Evolutionary conservation across 1,140 invertebrate genomes (phyloP), one percentile per base, ranked within the genome.

Genomic region (Aphis craccivora): DNA sequence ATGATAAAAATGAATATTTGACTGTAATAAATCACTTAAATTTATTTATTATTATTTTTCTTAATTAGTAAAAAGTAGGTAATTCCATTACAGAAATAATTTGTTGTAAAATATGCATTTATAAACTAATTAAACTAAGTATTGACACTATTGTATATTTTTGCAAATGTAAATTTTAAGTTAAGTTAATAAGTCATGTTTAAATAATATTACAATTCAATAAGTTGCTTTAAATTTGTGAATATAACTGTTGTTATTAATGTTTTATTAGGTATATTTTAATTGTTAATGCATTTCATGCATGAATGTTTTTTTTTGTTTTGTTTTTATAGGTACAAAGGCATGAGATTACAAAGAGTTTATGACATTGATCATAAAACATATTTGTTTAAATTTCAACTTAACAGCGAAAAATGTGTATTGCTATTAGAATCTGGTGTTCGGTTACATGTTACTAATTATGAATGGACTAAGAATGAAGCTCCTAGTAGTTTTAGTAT

Each of bases 311-410:
- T 94, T 94, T 94, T 93, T 84, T 93, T 92, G 91, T 93, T 94
- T 94, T 94, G 93, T 94, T 94, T 95, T 96, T 93, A n/a, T 95
- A 99, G 98, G 94, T 96, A 98, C 93, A 95, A 98, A 94, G 98
- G 99, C 48, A 97, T 99, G 97, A 96, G 99, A 95, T 98, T 99
- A 1, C 98, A 98, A 95, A 99, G 99, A 96, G 97, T 99, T 35
- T 99, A 99, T 96, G 99, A 99, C 95, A 97, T 99, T 93, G 99
- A 99, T 95, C 97, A 98, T 95, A 99, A 98, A 95, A 99, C 98
- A 0, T 99, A 99, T 96, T 96, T 99, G 20, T 98, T 99, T 94
- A 97, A 98, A 94, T 96, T 99, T 40, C 97, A 98, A 95, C 96
- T 96, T 94, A 96, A 96, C 22, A 97, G 97, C 95, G 96, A 98